Percentiles rank a stretch among this genome's conserved stretches.
These are phyloP conservation scores for Oceanodroma tethys DNA, from an alignment of 2,113 vertebrate species.

Conservation along the genomic window DNA sequence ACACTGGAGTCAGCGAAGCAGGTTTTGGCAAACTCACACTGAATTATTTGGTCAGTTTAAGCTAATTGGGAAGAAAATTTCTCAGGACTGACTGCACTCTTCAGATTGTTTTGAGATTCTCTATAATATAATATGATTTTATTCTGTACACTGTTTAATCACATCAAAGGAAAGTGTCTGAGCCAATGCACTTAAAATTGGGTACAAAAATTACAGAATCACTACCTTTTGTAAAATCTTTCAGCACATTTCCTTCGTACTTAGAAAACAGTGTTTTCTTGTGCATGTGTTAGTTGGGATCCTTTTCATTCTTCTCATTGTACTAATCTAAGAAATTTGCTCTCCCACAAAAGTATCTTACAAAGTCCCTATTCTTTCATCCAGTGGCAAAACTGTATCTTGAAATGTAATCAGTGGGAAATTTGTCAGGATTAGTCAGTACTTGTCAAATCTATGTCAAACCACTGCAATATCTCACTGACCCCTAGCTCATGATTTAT, in stretches of 20 bases:
- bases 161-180: background rate
- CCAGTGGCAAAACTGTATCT: background rate
- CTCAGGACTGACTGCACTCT: background rate
- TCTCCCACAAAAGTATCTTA: background rate
- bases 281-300: background rate
- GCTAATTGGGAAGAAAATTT: background rate
- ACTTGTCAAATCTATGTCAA: background rate
- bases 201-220: background rate
- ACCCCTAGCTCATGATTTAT: background rate
- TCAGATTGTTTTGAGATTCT: background rate
- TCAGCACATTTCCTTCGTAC: background rate
- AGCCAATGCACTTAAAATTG: background rate
- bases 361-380: background rate
- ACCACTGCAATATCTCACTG: background rate
- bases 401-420: background rate
- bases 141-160: background rate
- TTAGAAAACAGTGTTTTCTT: background rate
- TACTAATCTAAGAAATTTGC: background rate
- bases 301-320: background rate
- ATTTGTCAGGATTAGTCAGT: background rate
- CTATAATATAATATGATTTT: background rate
- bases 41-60: background rate
- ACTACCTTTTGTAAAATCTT: background rate
- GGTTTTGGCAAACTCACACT: background rate
- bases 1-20: background rate